Percentiles rank a stretch among this genome's conserved stretches.
Evolutionary conservation across 2,113 vertebrate genomes (phyloP).

Genomic region (Corythornis cristatus): DNA sequence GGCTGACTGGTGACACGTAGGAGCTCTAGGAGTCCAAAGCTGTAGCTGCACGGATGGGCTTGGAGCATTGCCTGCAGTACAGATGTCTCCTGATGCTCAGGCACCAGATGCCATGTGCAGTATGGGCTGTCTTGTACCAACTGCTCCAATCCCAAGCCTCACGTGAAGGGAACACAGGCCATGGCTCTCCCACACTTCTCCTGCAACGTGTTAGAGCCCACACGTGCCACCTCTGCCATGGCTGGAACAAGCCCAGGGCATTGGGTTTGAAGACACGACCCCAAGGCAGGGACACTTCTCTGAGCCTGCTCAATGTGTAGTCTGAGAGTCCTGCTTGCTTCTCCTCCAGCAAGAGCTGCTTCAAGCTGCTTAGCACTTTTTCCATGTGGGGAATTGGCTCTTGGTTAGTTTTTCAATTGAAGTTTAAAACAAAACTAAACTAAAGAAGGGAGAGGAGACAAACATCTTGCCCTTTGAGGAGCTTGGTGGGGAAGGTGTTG

Average conservation of each 20-base stretch:
- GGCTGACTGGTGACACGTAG: accelerated
- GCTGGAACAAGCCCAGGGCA: background rate
- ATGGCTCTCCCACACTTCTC: background rate
- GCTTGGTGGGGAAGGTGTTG: background rate
- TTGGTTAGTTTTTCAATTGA: background rate
- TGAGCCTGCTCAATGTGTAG: background rate
- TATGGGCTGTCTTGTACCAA: background rate
- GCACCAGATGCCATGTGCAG: background rate
- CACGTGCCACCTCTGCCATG: accelerated
- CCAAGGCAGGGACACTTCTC: background rate
- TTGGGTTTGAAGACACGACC: accelerated
- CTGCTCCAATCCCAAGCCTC: background rate
- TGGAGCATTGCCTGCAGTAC: background rate
- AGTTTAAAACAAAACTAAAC: no score
- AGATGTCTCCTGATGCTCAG: background rate
- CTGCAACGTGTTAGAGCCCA: background rate
- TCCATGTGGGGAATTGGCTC: background rate
- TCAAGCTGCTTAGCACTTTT: background rate
- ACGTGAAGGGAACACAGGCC: background rate
- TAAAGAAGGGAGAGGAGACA: background rate
- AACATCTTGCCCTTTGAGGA: background rate
- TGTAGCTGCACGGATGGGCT: background rate
- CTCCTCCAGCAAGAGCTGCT: background rate
- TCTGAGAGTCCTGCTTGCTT: background rate
- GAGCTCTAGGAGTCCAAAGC: background rate